A percentile compares a stretch with the other conserved stretches of the same genome.
These are phyloP conservation scores for Corvus hawaiiensis DNA, from an alignment of 2,113 vertebrate species.

Conservation along the genomic window DNA sequence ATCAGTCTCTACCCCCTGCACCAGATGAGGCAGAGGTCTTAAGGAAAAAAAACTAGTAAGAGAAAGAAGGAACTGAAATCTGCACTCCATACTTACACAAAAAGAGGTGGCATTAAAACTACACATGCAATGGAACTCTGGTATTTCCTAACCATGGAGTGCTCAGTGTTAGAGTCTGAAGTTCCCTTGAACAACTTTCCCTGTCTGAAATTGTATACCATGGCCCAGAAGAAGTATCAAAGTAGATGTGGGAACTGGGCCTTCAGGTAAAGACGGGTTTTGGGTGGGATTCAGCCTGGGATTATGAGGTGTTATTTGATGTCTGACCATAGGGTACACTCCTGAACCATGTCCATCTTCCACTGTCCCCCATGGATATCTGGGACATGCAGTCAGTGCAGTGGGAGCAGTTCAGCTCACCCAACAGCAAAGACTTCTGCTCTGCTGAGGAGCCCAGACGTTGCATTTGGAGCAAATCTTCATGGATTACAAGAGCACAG, in stretches of 20 bases:
- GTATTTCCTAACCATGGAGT: not conserved
- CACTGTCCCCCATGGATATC: accelerated
- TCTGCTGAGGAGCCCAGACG: not conserved
- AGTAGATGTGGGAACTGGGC: not conserved
- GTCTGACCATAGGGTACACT: not conserved
- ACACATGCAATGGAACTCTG: not conserved
- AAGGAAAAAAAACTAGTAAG: not conserved
- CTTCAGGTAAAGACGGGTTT: accelerated
- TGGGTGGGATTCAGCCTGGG: not conserved
- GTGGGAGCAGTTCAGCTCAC: not conserved
- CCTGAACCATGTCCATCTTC: not conserved
- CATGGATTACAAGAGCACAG: accelerated
- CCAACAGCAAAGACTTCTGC: accelerated
- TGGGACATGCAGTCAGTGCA: not conserved
- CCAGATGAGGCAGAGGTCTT: not conserved
- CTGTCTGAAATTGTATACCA: not conserved
- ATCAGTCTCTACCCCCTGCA: not conserved
- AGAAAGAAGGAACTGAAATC: not conserved
- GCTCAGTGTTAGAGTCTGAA: not conserved
- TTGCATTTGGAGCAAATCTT: not conserved
- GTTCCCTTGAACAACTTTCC: not conserved
- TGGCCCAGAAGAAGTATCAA: not conserved
- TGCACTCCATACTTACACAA: not conserved
- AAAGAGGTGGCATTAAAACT: not conserved
- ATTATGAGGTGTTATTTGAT: not conserved